Conservation (phyloP, 2,888 invertebrate genomes). For the Brachyopa scutellaris region DNA sequence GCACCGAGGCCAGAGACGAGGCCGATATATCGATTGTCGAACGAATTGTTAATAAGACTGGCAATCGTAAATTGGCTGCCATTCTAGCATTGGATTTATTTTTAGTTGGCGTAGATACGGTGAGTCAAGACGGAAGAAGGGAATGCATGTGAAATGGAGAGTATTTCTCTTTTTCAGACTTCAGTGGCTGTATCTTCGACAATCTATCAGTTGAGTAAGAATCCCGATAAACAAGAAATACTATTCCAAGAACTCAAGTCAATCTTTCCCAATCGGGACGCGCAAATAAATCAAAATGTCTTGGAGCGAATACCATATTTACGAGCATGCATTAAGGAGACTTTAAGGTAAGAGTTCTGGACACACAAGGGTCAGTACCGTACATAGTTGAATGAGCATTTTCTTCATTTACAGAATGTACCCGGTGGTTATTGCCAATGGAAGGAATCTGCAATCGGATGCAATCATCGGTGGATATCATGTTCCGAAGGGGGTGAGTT, state of each 20-base stretch:
- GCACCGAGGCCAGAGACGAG: constrained; percentile 78
- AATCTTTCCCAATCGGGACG: constrained; percentile 83
- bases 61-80: constrained; percentile 85
- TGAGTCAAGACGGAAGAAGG: constrained; percentile 75
- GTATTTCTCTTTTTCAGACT: constrained; percentile 82
- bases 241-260: constrained; percentile 85
- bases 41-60: constrained; percentile 83
- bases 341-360: constrained; percentile 84
- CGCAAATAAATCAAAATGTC: constrained; percentile 84
- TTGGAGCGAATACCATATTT: constrained; percentile 87
- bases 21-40: constrained; percentile 84
- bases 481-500: constrained; percentile 90
- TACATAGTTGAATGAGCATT: background rate
- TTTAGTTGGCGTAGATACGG: constrained; percentile 91
- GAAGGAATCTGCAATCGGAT: constrained; percentile 89
- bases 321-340: constrained; percentile 90
- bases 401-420: constrained; percentile 85
- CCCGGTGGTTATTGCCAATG: constrained; percentile 91
- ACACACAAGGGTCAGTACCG: background rate
- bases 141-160: background rate
- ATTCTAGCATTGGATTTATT: constrained; percentile 90
- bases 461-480: constrained; percentile 89
- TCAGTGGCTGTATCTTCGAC: constrained; percentile 89
- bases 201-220: constrained; percentile 88
- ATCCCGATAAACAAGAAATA: constrained; percentile 86